These are phyloP conservation scores for Metaphire vulgaris DNA, from an alignment of 1,140 invertebrate genomes.

Conservation along the genomic window DNA sequence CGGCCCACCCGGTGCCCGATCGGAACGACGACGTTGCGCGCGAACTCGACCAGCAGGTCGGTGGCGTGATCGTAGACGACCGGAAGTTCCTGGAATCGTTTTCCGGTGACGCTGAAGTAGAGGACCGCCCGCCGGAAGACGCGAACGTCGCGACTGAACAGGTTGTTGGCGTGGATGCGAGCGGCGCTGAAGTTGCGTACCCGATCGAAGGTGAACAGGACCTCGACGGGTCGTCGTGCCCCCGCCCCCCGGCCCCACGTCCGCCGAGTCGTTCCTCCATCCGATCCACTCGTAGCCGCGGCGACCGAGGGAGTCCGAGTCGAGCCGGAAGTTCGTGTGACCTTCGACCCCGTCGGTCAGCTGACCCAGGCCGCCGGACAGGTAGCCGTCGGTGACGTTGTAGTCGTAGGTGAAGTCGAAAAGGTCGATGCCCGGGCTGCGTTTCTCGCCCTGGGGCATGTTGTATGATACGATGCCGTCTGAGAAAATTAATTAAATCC, in stretches of 20 bases:
- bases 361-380: constrained; percentile 75
- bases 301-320: constrained; percentile 62
- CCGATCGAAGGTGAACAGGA: constrained; percentile 75
- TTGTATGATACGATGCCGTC: constrained; percentile 73
- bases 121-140: constrained; percentile 61
- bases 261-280: constrained; percentile 69
- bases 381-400: constrained; percentile 34
- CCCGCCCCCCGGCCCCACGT: constrained; percentile 24
- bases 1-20: constrained; percentile 74
- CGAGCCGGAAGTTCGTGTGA: constrained; percentile 68
- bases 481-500: no score
- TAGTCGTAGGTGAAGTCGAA: constrained; percentile 83
- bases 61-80: neutral
- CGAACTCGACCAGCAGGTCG: constrained; percentile 35
- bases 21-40: constrained; percentile 74
- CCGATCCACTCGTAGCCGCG: constrained; percentile 74
- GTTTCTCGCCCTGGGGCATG: constrained; percentile 72
- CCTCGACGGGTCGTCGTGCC: constrained; percentile 40
- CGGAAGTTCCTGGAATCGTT: neutral
- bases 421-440: constrained; percentile 69
- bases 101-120: constrained; percentile 70
- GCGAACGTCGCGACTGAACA: constrained; percentile 62
- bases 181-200: constrained; percentile 78
- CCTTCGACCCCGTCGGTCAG: constrained; percentile 67
- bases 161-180: constrained; percentile 71